Conservation (phyloP, 2,113 vertebrate species). For the Platysternon megacephalum region DNA sequence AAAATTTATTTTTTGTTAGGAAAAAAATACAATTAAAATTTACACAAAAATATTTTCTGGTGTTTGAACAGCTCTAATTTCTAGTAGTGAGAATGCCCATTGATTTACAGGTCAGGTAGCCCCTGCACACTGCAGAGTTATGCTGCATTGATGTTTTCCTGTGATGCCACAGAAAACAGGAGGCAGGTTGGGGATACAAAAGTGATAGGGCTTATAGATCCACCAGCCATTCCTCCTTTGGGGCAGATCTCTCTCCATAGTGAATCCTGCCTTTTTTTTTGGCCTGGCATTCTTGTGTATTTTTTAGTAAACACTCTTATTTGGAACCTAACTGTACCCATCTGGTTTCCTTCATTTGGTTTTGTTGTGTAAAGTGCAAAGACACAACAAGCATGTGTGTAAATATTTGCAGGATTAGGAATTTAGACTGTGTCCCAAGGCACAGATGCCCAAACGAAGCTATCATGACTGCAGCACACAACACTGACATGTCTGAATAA, state of each 20-base stretch:
- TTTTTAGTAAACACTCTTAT: neutral
- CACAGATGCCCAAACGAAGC: neutral
- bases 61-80: no score
- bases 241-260: neutral
- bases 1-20: no score
- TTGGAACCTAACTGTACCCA: neutral
- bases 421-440: neutral
- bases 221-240: neutral
- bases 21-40: no score
- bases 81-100: no score
- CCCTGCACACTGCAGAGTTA: no score
- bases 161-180: no score
- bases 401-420: neutral
- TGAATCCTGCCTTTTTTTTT: neutral
- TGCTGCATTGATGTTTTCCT: no score
- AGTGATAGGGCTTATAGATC: no score
- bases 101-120: no score
- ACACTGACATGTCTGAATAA: neutral
- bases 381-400: neutral
- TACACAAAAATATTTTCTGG: no score
- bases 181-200: no score
- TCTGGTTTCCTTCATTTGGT: neutral
- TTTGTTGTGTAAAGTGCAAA: neutral
- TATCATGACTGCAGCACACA: neutral
- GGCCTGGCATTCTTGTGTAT: neutral